Base-by-base conservation (phyloP, 35 echinoderm and acorn worm genomes). In the Holothuria glaberrima region DNA sequence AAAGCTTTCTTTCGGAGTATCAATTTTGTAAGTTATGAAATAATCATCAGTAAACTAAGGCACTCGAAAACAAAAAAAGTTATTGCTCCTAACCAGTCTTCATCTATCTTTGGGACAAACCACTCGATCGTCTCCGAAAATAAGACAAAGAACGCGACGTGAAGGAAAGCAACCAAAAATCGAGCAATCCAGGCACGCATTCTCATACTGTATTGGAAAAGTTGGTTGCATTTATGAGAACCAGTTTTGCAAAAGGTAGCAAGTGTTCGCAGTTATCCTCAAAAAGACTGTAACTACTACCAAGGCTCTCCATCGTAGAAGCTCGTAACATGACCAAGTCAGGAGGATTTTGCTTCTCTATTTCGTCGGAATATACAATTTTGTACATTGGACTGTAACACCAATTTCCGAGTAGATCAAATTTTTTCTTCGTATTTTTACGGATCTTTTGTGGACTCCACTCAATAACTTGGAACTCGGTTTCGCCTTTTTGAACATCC, bases 221-320 rank as follows among this genome's bases (percentile, higher is more conserved):
- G 75, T 80, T 80, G 75, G 38, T 80, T 80, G 38, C 75, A 46
- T n/a, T 41, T 31, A 48, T 80, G 75, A 12, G 26, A 19, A 46
- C 90, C 90, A 20, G 82, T 92, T 38, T 86, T 87, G 57, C 90
- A 92, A 45, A 57, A 86, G 17, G 82, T 86, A 20, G 90, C 90
- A 92, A 92, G 26, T 69, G 30, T 25, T 92, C 91, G 61, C 91
- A 92, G 67, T 92, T 92, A 41, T 92, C 82, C 3, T 25, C 20
- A 41, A 86, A 58, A 4, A 59, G 28, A 30, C 38, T 75, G 82
- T 92, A 92, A 41, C 36, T 41, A 41, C 7, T 2, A 12, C 82
- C 90, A 31, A 30, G 75, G 14, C 86, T 80, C 0, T 57, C 56
- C 26, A 73, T 21, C 31, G 68, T 45, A 0, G 65, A 36, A 16